Evolutionary conservation across 2,797 vertebrate genomes (phyloP).

Genomic region (Typhlichthys subterraneus): DNA sequence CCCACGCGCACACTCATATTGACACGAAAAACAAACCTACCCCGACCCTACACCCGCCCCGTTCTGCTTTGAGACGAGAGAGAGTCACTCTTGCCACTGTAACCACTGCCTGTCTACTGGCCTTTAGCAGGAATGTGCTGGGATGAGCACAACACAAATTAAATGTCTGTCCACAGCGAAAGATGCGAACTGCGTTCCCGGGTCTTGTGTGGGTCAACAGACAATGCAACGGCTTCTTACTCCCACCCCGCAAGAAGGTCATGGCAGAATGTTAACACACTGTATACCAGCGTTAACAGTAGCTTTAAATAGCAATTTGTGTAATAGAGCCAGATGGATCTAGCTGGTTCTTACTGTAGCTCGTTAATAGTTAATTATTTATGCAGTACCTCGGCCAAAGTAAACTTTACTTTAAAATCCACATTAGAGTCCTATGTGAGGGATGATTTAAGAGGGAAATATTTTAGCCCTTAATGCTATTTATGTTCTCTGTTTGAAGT

Average conservation of each 20-base stretch:
- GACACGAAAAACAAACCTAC: slow-evolving; percentile 15
- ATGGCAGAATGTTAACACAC: slow-evolving; percentile 51
- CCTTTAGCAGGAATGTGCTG: slow-evolving; percentile 58
- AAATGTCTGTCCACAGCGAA: slow-evolving; percentile 46
- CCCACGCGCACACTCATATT: slow-evolving; percentile 4
- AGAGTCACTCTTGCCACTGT: slow-evolving; percentile 49
- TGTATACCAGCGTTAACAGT: slow-evolving; percentile 21
- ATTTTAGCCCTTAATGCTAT: not conserved
- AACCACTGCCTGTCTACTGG: slow-evolving; percentile 56
- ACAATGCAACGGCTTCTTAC: slow-evolving; percentile 11
- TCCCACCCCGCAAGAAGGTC: slow-evolving; percentile 34
- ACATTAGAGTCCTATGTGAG: slow-evolving; percentile 4
- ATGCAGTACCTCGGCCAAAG: slow-evolving; percentile 6
- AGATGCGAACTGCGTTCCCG: slow-evolving; percentile 52
- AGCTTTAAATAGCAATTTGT: slow-evolving; percentile 33
- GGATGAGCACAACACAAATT: slow-evolving; percentile 47
- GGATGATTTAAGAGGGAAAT: slow-evolving; percentile 24
- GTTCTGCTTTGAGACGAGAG: slow-evolving; percentile 38
- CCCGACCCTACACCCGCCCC: slow-evolving; percentile 9
- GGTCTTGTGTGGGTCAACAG: slow-evolving; percentile 33
- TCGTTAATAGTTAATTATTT: slow-evolving; percentile 29
- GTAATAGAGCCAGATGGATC: slow-evolving; percentile 26
- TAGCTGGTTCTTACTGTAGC: slow-evolving; percentile 5
- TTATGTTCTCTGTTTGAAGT: slow-evolving; percentile 35
- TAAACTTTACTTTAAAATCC: slow-evolving; percentile 4